Evolutionary conservation across 2,888 invertebrate genomes (phyloP), one percentile per base, ranked within the genome.

Genomic region (Papilio protenor): DNA sequence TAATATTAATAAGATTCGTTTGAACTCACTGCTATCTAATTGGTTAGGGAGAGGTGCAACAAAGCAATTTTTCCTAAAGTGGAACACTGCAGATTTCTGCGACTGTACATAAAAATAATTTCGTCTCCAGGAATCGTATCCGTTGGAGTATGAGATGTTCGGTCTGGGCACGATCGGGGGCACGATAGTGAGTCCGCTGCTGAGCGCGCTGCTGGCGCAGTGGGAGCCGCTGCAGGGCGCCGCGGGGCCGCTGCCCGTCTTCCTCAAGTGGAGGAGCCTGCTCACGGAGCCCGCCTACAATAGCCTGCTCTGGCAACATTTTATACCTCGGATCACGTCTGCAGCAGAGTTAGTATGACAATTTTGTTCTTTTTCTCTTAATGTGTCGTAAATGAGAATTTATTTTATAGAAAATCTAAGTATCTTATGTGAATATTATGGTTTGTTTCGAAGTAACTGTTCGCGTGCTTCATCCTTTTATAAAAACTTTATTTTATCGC

Each of bases 271-370:
- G 98, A 95, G 96, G 83, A 93, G 94, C 57, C 95, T 98, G 81
- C 89, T 98, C 61, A 94, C 95, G 10, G 92, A 95, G 59, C 96
- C 96, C 83, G 97, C 98, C 0, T 98, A 97, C 87, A 97, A 98
- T 90, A 96, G 96, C 84, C 93, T 99, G 78, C 93, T 99, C 82
- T 98, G 98, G 98, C 97, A 98, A 87, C 96, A 97, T 80, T 98
- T 98, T 96, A 96, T 98, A 94, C 98, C 98, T n/a, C 95, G 96
- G 79, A 95, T 99, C 80, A 95, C 97, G 83, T 94, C 95, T 61
- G 96, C 97, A 66, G 96, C 97, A 82, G 95, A 96, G 97, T 97
- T 91, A 96, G 96, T n/a, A 12, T 33, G 27, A 33, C 33, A n/a
- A 11, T 40, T 27, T 10, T 21, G 18, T 73, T 33, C 33, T 16